Percentiles rank a stretch among this genome's conserved stretches.
These are phyloP conservation scores for Delia radicum DNA, from an alignment of 1,140 invertebrate species.

Conservation along the genomic window DNA sequence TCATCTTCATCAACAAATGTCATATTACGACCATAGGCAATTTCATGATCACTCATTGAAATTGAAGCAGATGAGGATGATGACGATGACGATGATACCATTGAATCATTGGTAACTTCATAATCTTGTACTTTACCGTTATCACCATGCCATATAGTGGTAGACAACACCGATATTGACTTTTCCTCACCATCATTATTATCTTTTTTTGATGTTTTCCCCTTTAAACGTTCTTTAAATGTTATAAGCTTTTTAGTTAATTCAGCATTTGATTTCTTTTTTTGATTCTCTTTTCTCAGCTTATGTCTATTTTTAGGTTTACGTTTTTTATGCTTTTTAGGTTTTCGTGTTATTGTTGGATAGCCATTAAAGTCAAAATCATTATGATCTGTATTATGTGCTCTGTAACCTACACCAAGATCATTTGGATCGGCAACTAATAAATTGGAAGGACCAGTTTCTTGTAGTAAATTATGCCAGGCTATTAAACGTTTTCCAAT, in stretches of 20 bases:
- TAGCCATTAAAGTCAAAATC: slow-evolving; percentile 2
- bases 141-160: slow-evolving; percentile 41
- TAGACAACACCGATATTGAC: slow-evolving; percentile 29
- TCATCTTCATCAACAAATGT: slow-evolving; percentile 50
- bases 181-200: slow-evolving; percentile 51
- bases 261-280: slow-evolving; percentile 49
- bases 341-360: slow-evolving; percentile 26
- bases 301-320: slow-evolving; percentile 53
- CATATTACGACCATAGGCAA: slow-evolving; percentile 48
- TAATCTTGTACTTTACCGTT: slow-evolving; percentile 47
- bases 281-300: slow-evolving; percentile 54
- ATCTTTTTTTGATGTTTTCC: slow-evolving; percentile 36
- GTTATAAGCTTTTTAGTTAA: slow-evolving; percentile 36
- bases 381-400: slow-evolving; percentile 8
- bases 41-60: slow-evolving; percentile 31
- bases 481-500: slow-evolving; percentile 75
- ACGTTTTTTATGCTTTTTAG: slow-evolving; percentile 50
- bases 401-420: slow-evolving; percentile 39
- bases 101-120: slow-evolving; percentile 44
- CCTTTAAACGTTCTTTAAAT: slow-evolving; percentile 34
- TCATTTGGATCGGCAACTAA: slow-evolving; percentile 75
- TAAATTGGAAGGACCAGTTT: slow-evolving; percentile 66
- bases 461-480: slow-evolving; percentile 81
- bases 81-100: no score
- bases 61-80: slow-evolving; percentile 33